Conservation (phyloP, 1,140 invertebrate genomes). For the Nilaparvata lugens region DNA sequence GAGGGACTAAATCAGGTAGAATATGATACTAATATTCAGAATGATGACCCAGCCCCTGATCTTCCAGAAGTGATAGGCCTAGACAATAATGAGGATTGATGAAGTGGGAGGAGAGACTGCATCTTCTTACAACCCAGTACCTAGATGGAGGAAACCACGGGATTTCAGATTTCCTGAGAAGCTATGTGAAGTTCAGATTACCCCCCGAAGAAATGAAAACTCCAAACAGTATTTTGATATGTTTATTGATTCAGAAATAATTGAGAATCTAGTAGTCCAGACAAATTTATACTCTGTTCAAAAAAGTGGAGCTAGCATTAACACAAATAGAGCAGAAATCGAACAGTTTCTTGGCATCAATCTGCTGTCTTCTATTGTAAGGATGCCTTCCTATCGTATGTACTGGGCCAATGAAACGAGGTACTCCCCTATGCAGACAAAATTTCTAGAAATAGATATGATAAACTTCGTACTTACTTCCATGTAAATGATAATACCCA, state of each 20-base stretch:
- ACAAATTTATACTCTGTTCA: not conserved
- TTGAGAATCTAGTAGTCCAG: not conserved
- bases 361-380: slow-evolving; percentile 22
- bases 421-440: not conserved
- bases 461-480: not conserved
- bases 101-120: too few relatives aligned
- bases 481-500: not conserved
- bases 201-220: not conserved
- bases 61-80: too few relatives aligned
- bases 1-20: too few relatives aligned
- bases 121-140: too few relatives aligned
- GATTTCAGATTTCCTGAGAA: too few relatives aligned
- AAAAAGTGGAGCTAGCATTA: not conserved
- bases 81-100: too few relatives aligned
- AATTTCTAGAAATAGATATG: not conserved
- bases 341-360: slow-evolving; percentile 23
- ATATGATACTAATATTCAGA: too few relatives aligned
- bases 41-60: too few relatives aligned
- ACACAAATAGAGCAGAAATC: not conserved
- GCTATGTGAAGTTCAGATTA: too few relatives aligned
- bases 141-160: too few relatives aligned
- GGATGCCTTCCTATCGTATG: slow-evolving; percentile 15
- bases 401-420: slow-evolving; percentile 24
- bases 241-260: not conserved
- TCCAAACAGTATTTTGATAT: slow-evolving; percentile 1